Conservation (phyloP, 1,140 invertebrate genomes). For the Zaprionus davidi region DNA sequence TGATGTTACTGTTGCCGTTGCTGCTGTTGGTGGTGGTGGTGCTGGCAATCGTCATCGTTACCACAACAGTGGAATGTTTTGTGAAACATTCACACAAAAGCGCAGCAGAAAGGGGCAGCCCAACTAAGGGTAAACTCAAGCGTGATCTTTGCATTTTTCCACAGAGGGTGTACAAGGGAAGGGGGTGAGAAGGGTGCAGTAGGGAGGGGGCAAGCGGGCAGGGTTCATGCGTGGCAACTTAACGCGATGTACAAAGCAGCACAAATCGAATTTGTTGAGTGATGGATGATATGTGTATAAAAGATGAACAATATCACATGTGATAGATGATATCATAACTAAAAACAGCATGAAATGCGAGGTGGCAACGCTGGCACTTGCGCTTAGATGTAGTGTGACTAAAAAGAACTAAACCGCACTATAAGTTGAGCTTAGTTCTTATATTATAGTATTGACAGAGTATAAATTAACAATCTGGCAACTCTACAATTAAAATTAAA, state of each 20-base stretch:
- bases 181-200: not conserved
- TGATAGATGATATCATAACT: not conserved
- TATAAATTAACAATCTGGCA: not conserved
- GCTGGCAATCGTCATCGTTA: slow-evolving; percentile 76
- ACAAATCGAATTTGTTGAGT: not conserved
- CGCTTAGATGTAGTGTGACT: not conserved
- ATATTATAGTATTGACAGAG: too few species aligned
- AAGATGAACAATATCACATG: not conserved
- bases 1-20: slow-evolving; percentile 21
- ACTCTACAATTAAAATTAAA: not conserved
- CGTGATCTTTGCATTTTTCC: slow-evolving; percentile 69
- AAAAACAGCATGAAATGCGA: not conserved
- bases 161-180: not conserved
- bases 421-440: too few species aligned
- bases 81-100: slow-evolving; percentile 75
- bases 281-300: not conserved
- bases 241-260: not conserved
- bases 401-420: too few species aligned
- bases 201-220: not conserved
- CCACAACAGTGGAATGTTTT: slow-evolving; percentile 79
- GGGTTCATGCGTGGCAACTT: slow-evolving; percentile 55
- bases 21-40: slow-evolving; percentile 27
- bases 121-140: slow-evolving; percentile 58
- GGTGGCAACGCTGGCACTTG: not conserved
- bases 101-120: slow-evolving; percentile 39